Evolutionary conservation across 1,140 invertebrate species (phyloP).

Genomic region (Papilio polytes): DNA sequence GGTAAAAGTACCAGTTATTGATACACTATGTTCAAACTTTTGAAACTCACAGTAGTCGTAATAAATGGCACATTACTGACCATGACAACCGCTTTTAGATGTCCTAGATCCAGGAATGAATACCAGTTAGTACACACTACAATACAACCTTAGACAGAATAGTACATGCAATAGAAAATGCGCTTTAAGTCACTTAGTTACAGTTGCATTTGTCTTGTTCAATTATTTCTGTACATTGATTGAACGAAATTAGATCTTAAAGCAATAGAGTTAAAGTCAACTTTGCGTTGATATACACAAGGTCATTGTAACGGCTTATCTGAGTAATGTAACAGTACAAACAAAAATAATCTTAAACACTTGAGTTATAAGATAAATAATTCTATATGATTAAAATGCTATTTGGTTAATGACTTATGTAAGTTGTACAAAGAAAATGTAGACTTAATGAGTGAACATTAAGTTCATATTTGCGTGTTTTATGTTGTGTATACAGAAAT

Average conservation of each 20-base stretch:
- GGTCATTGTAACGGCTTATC: conserved; percentile 24
- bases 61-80: conserved; percentile 29
- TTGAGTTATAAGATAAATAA: conserved; percentile 2
- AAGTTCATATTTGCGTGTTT: neutral
- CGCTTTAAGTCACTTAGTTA: neutral
- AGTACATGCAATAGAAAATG: neutral
- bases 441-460: neutral
- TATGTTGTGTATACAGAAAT: neutral
- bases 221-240: neutral
- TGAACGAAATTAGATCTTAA: neutral
- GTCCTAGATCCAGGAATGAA: conserved; percentile 30
- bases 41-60: neutral
- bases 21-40: neutral
- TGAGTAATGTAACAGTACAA: conserved; percentile 1
- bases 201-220: neutral
- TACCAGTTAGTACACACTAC: conserved; percentile 14
- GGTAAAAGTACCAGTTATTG: neutral
- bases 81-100: conserved; percentile 36
- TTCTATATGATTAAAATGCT: conserved; percentile 3
- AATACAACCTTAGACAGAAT: conserved; percentile 1
- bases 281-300: neutral
- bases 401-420: neutral
- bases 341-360: conserved; percentile 9
- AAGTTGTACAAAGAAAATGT: neutral
- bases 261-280: neutral